Percentiles rank a stretch among this genome's conserved stretches.
These are phyloP conservation scores for Camptogramma bilineatum DNA, from an alignment of 2,888 invertebrate species.

Conservation along the genomic window DNA sequence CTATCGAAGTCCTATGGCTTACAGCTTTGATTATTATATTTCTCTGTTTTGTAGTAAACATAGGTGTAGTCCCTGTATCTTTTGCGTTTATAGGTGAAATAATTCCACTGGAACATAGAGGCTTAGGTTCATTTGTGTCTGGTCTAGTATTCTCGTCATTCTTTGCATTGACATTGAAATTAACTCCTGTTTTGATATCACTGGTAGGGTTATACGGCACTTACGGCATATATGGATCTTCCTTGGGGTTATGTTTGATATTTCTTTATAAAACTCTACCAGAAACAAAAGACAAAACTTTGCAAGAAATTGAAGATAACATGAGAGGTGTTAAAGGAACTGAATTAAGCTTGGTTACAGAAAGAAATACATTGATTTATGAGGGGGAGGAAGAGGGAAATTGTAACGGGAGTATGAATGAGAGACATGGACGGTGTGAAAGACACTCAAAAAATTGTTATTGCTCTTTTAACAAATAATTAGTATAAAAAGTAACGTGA, in stretches of 20 bases:
- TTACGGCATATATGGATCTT: constrained; percentile 50
- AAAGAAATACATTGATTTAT: background rate
- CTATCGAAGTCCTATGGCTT: constrained; percentile 44
- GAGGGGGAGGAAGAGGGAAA: background rate
- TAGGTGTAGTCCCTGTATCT: constrained; percentile 52
- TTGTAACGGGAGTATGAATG: no score
- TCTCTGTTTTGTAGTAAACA: constrained; percentile 48
- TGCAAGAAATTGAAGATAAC: constrained; percentile 33
- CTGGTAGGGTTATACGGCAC: constrained; percentile 50
- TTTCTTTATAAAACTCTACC: constrained; percentile 53
- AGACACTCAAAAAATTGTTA: no score
- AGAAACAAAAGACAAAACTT: constrained; percentile 59
- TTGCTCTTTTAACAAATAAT: no score
- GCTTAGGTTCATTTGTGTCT: constrained; percentile 48
- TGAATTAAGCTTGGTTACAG: background rate
- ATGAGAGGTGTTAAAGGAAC: constrained; percentile 9
- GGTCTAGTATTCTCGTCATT: constrained; percentile 53
- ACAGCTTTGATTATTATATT: constrained; percentile 51
- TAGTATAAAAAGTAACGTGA: no score
- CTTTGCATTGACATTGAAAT: constrained; percentile 51
- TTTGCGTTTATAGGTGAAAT: constrained; percentile 56
- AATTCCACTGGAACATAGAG: constrained; percentile 59
- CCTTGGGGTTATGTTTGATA: constrained; percentile 46
- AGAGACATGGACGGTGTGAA: no score
- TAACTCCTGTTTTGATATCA: constrained; percentile 55